These are phyloP conservation scores for Peribatodes rhomboidaria DNA, from an alignment of 2,888 invertebrate species.

Conservation along the genomic window DNA sequence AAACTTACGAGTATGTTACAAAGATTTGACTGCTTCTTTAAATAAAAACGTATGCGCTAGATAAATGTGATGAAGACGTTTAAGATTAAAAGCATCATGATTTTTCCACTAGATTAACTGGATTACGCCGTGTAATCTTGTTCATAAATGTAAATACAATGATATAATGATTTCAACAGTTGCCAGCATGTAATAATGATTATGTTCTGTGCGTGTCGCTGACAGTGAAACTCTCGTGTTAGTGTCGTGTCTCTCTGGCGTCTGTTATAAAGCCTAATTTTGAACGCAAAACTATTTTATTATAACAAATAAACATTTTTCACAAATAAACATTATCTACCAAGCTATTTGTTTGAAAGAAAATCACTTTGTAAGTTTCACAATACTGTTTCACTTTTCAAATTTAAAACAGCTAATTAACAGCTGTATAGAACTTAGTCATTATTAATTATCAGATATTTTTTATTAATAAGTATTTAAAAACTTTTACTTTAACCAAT, in stretches of 20 bases:
- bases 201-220: constrained; percentile 40
- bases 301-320: no score
- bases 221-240: constrained; percentile 57
- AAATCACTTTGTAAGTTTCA: not conserved
- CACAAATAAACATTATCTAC: no score
- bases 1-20: not conserved
- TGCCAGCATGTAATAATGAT: constrained; percentile 30
- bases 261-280: constrained; percentile 9
- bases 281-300: no score
- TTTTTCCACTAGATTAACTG: not conserved
- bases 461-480: no score
- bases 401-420: not conserved
- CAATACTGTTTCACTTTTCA: not conserved
- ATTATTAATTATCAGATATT: no score
- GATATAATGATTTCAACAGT: constrained; percentile 47
- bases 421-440: no score
- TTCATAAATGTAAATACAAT: constrained; percentile 37
- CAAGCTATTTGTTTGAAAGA: not conserved
- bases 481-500: no score
- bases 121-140: constrained; percentile 4
- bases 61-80: no score
- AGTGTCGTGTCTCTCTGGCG: no score
- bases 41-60: no score
- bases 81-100: no score
- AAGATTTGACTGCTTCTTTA: not conserved